A percentile compares a stretch with the other conserved stretches of the same genome.
Conservation (phyloP, 2,888 invertebrate genomes). For the Cephus pygmeus region DNA sequence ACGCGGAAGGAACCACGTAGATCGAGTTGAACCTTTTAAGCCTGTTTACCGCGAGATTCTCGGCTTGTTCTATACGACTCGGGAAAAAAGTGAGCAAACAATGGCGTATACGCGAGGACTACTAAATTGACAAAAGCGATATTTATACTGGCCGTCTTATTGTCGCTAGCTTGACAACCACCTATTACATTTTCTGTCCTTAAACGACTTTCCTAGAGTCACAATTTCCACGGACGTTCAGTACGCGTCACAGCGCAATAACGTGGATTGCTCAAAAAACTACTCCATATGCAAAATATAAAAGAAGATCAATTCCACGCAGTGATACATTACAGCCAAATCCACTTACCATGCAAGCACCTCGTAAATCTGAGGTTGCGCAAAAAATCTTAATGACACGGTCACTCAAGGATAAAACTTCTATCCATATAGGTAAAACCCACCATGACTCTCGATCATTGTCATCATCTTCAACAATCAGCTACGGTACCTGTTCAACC, state of each 20-base stretch:
- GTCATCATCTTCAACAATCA: neutral
- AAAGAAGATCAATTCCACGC: neutral
- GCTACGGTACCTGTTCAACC: neutral
- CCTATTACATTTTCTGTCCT: neutral
- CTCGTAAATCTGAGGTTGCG: neutral
- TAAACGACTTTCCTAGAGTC: neutral
- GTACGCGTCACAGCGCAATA: neutral
- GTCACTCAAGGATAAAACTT: no score
- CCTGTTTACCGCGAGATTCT: neutral
- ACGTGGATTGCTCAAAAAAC: neutral
- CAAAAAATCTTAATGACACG: neutral
- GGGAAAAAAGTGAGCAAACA: neutral
- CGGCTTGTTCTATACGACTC: neutral
- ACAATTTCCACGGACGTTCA: neutral
- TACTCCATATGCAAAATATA: neutral
- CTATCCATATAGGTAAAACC: neutral
- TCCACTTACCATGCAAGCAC: neutral
- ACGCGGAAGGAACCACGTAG: neutral
- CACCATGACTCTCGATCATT: neutral
- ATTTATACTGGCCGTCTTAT: neutral
- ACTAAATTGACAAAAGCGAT: neutral
- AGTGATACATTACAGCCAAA: neutral
- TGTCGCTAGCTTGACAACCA: neutral
- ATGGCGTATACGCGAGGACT: neutral
- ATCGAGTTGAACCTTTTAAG: slow-evolving; percentile 5